Conservation (phyloP, 30 jellyfish, hydroid and myxozoan species). For the Chrysaora quinquecirrha region DNA sequence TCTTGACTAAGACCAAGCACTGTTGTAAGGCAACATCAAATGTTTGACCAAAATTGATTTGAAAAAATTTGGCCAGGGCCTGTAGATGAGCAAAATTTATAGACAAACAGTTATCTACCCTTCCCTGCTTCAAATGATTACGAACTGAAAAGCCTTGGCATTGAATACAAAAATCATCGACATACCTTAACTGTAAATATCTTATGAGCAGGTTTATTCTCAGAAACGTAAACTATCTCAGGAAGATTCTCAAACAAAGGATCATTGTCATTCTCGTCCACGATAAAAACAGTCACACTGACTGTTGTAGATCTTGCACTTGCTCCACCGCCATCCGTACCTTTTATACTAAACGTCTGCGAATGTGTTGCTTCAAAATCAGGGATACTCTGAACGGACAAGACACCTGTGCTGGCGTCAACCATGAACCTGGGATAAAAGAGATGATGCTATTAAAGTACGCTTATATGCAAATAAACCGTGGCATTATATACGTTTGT, state of each 20-base stretch:
- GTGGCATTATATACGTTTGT: too few relatives aligned
- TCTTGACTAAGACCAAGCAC: too few relatives aligned
- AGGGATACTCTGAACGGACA: conserved; percentile 21
- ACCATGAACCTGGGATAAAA: conserved; percentile 35
- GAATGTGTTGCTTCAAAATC: conserved; percentile 60
- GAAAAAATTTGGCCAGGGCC: too few relatives aligned
- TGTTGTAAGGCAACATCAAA: too few relatives aligned
- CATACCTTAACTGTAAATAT: conserved; percentile 54
- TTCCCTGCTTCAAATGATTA: too few relatives aligned
- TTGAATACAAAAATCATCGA: too few relatives aligned
- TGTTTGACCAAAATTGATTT: too few relatives aligned
- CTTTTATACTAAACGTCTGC: conserved; percentile 56
- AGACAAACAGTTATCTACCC: too few relatives aligned
- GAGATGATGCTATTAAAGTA: not conserved
- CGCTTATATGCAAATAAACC: not conserved
- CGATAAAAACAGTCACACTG: conserved; percentile 46
- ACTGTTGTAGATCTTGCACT: conserved; percentile 44
- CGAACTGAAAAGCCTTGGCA: too few relatives aligned
- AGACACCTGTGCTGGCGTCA: conserved; percentile 52
- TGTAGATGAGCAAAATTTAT: too few relatives aligned
- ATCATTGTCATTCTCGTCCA: conserved; percentile 85
- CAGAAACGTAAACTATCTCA: conserved; percentile 40
- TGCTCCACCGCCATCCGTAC: conserved; percentile 70
- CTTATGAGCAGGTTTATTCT: conserved; percentile 27
- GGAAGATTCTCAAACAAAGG: conserved; percentile 72